Base-by-base conservation (phyloP, 2,888 invertebrate genomes). In the Acrocera orbiculus region DNA sequence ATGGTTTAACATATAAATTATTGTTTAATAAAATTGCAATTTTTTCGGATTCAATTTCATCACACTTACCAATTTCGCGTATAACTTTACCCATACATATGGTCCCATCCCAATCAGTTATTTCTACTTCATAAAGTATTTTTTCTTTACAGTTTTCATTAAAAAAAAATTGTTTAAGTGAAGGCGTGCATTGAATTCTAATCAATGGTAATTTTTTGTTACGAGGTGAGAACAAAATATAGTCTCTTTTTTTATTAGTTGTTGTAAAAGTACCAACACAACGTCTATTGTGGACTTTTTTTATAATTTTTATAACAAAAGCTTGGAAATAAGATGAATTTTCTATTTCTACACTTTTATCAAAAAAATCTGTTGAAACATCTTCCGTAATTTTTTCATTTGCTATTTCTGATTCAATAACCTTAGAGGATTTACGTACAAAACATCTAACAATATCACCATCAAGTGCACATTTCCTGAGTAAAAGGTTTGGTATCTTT, bases 381-480 rank as follows among this genome's bases (percentile, higher is more conserved):
- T 29, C 28, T 9, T 27, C 35, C 4, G 16, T 22, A 16, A 14
- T 24, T n/a, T n/a, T n/a, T n/a, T n/a, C n/a, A n/a, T n/a, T n/a
- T n/a, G n/a, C n/a, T n/a, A n/a, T n/a, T n/a, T n/a, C n/a, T n/a
- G n/a, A n/a, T n/a, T n/a, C n/a, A n/a, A n/a, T n/a, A n/a, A n/a
- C n/a, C n/a, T n/a, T n/a, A n/a, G n/a, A n/a, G n/a, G n/a, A n/a
- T n/a, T 16, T 23, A 6, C 55, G 37, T 0, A 75, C 49, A 49
- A 67, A 63, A 2, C 75, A 68, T 11, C 73, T 68, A 8, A 92
- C 87, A 42, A 74, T 56, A 57, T 92, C 90, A 2, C 83, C 83
- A 46, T 90, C 82, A 40, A 92, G 62, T 11, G 87, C 82, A 44
- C 83, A 65, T 46, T 86, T 86, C 40, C 89, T n/a, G n/a, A n/a